Evolutionary conservation across 2,888 invertebrate genomes (phyloP), one percentile per base, ranked within the genome.

Genomic region (Epinotia bilunana): DNA sequence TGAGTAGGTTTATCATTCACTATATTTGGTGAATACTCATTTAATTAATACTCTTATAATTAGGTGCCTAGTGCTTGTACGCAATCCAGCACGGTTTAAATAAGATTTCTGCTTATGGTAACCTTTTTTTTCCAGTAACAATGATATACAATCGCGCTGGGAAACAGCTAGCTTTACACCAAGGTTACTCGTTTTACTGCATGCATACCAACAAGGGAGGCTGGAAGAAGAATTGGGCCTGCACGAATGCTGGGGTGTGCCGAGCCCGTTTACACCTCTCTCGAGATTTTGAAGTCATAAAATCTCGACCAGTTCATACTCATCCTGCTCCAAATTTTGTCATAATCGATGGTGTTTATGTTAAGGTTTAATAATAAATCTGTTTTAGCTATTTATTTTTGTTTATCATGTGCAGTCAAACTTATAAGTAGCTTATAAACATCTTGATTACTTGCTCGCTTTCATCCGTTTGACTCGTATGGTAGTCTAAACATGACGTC

Each of bases 221-320:
- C 16, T 39, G 39, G 33, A 20, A 60, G 46, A 60, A 61, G 16
- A 18, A 55, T 9, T 67, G 61, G 65, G 53, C 2, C 6, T 67
- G 67, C 33, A 68, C 62, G 1, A 57, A 53, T 5, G n/a, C 28
- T n/a, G 23, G 13, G 5, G 3, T 12, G 1, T 69, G 62, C 46
- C 11, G 20, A 2, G 68, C 73, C 13, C 61, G 73, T 55, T 13
- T 71, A 16, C 53, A 71, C 43, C 39, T 62, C 90, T 58, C 53
- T 12, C 28, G 3, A 43, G 63, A 72, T 11, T 33, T 64, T 18
- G 5, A 46, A 12, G 20, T 23, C 2, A 68, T 77, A n/a, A 67
- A 70, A 13, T 43, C 57, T 0, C 57, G 60, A 3, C 46, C 77
- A 20, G 16, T n/a, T 18, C 75, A 78, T 49, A 43, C 7, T 16